Base-by-base conservation (phyloP, 2,113 vertebrate species). In the Coreoperca whiteheadi region DNA sequence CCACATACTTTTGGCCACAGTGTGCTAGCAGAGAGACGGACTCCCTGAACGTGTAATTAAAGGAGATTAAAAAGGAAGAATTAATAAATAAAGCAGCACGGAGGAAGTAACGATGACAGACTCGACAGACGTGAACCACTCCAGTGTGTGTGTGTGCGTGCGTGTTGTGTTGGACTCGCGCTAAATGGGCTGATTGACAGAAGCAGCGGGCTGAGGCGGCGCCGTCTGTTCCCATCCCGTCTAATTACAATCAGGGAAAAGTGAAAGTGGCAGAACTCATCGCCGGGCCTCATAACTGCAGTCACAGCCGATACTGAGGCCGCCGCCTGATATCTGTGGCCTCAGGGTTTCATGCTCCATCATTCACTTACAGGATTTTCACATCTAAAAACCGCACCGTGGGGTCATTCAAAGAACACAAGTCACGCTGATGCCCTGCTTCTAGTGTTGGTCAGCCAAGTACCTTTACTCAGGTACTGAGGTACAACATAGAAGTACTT, bases 161-260 rank as follows among this genome's bases (percentile, higher is more conserved):
- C 6, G 32, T 34, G 32, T 73, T 60, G 73, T 86, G 48, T 63
- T 69, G 69, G 63, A 63, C 76, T 73, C 72, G 37, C 61, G 54
- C 91, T 91, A 94, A 94, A 75, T 37, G 84, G 90, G 65, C 78
- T 93, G 94, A 95, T 90, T 94, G 94, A 94, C 94, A 90, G 92
- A 77, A 69, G 89, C 94, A 89, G 87, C 90, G 83, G 85, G 89
- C 85, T 85, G 90, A 79, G 69, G 88, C 92, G 65, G 37, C 73
- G 25, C 89, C 90, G 78, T 94, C 94, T 95, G 95, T 90, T 95
- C 87, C 73, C 88, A 68, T 94, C 94, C 74, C 70, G 65, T 91
- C 87, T 93, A 92, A 95, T 95, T 94, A 94, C 51, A 87, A 84
- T 94, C 91, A 92, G 89, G 77, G 76, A 83, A 91, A 86, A 89